Percentiles rank a stretch among this genome's conserved stretches.
Evolutionary conservation across 2,113 vertebrate species (phyloP).

Genomic region (Takifugu bimaculatus): DNA sequence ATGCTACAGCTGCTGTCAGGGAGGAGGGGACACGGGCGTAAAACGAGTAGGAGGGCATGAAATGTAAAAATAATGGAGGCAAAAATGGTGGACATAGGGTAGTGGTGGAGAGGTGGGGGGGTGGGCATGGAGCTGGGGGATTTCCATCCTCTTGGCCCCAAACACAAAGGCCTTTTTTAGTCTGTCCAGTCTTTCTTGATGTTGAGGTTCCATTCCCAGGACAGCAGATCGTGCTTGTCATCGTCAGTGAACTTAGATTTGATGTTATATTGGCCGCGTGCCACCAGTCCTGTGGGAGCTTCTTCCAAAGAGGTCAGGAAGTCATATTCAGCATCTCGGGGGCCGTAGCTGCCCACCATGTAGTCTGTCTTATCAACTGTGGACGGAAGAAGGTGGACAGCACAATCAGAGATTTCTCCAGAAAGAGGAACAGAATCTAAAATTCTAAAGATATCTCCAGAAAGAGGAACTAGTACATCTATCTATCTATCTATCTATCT

Average conservation of each 20-base stretch:
- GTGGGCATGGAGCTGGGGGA: conserved; percentile 8
- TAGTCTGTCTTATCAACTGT: conserved; percentile 91
- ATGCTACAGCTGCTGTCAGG: conserved; percentile 23
- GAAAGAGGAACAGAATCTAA: no score
- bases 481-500: no score
- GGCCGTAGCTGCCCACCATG: conserved; percentile 97
- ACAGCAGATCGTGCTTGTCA: conserved; percentile 89
- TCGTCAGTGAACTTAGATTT: conserved; percentile 94
- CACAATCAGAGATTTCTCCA: background rate
- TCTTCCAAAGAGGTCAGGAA: conserved; percentile 90
- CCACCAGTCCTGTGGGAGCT: conserved; percentile 87
- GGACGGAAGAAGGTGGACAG: background rate
- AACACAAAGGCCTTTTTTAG: conserved; percentile 67
- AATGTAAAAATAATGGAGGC: conserved; percentile 56
- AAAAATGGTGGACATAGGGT: conserved; percentile 30
- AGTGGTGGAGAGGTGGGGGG: conserved; percentile 15
- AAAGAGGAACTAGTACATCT: no score
- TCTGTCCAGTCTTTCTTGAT: conserved; percentile 97
- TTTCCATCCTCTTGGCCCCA: conserved; percentile 3
- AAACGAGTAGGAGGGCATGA: conserved; percentile 42
- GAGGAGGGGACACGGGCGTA: no score
- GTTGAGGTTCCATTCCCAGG: conserved; percentile 96
- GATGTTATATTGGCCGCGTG: conserved; percentile 87
- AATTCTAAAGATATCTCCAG: background rate
- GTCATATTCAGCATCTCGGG: conserved; percentile 83